Evolutionary conservation across 2,113 vertebrate genomes (phyloP), one percentile per base, ranked within the genome.

Genomic region (Otis tarda): DNA sequence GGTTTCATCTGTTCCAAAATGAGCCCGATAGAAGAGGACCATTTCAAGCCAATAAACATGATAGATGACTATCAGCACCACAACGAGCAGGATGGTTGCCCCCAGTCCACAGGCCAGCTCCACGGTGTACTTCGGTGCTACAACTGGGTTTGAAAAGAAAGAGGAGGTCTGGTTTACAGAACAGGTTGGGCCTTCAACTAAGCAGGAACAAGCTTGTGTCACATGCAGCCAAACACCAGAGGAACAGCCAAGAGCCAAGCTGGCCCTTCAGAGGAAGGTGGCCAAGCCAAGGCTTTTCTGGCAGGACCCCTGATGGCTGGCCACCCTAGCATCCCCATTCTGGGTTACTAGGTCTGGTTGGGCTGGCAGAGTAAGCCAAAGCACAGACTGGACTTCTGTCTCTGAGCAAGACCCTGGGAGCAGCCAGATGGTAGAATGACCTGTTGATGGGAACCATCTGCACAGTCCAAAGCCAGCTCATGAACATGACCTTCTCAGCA

Each of bases 21-120:
- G 98, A 94, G 99, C 99, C 19, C 99, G 98, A 56, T 99, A 99
- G 89, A 99, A 98, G 63, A 99, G 98, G 90, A 99, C 98, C 97
- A 99, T 98, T 96, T 99, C 99, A 75, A 99, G 95, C 99, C 99
- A 99, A 96, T 99, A 99, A 49, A 99, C 98, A 0, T 99, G 99
- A 95, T 99, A 99, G 43, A 99, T 5, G 13, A 99, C 95, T 21
- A 99, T 99, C 80, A 99, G 98, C 30, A 98, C 79, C 84, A 99
- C 97, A 68, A 99, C 97, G 0, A 99, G 97, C 61, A 99, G 91
- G 90, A 99, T 96, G 0, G 98, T 99, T 15, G 98, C 98, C 4
- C 98, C 98, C 31, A 99, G 97, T 35, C 99, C 99, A 87, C 98
- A 99, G 6, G 98, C 99, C 64, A 99, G 97, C 97, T 99, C 99